Base-by-base conservation (phyloP, 2,888 invertebrate genomes). In the Clepsis dumicolana region DNA sequence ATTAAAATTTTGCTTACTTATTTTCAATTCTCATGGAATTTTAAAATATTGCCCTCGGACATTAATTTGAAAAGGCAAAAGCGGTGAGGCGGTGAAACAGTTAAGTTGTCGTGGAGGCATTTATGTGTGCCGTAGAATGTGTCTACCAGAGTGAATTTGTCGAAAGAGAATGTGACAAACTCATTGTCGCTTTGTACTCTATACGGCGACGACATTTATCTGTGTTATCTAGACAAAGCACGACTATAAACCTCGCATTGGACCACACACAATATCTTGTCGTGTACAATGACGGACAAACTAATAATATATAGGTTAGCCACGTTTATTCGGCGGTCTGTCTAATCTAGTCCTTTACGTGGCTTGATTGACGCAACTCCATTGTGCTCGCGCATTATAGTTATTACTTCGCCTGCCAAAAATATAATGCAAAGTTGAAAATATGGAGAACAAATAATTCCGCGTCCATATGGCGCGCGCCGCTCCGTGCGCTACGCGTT, bases 171-270 rank as follows among this genome's bases (percentile, higher is more conserved):
- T 87, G 91, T 87, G 83, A 85, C 87, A 84, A 83, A 85, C 82
- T 86, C 86, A 88, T 89, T 89, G 91, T 91, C 78, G 82, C 85
- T 85, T 90, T 89, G 90, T 90, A 80, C 89, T 88, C 78, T 84
- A 88, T 87, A 91, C 87, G 90, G 89, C 85, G 86, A 85, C 84
- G 83, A 91, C 92, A 93, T 93, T 91, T 92, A 92, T 93, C 93
- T 90, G 86, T 88, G 93, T 91, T 91, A 93, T 91, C 90, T 83
- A 91, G 89, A 93, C 93, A 93, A 93, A 91, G 88, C 85, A 82
- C 81, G 84, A 81, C 89, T 89, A 93, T 92, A 90, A 90, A 93
- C 90, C 85, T 89, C 83, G 80, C 88, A 90, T 88, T 88, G 91
- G 93, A 93, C 93, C 93, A 93, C 93, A 93, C 93, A 92, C 92